phyloP scores from a whole-genome alignment of 2,888 invertebrate genomes.

The Homarus gammarus region DNA sequence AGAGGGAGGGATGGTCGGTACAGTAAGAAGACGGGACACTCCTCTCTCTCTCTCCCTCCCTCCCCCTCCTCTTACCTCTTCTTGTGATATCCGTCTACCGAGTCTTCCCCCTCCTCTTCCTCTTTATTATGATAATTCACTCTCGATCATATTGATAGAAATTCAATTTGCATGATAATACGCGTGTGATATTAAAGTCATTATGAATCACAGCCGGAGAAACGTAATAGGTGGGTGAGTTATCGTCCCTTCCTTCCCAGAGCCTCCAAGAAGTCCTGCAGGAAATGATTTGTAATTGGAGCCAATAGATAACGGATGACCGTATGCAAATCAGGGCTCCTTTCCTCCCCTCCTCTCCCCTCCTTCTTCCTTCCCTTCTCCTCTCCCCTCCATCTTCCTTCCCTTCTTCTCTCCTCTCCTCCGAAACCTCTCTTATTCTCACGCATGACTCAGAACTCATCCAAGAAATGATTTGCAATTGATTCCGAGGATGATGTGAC shows the following conservation, averaged over 20 bases:
- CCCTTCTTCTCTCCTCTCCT: too few species aligned
- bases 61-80: neutral
- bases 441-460: neutral
- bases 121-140: conserved; percentile 61
- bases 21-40: too few species aligned
- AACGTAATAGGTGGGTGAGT: conserved; percentile 54
- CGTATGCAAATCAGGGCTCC: conserved; percentile 34
- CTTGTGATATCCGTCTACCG: neutral
- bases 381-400: too few species aligned
- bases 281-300: conserved; percentile 60
- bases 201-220: conserved; percentile 41
- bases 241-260: conserved; percentile 2
- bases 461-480: neutral
- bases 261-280: conserved; percentile 40
- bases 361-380: too few species aligned
- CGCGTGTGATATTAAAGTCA: conserved; percentile 61
- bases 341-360: neutral
- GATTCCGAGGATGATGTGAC: neutral
- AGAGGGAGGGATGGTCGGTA: too few species aligned
- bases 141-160: conserved; percentile 61
- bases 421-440: neutral
- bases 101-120: conserved; percentile 27
- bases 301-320: conserved; percentile 44
- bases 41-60: neutral
- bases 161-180: conserved; percentile 66